phyloP scores from a whole-genome alignment of 2,888 invertebrate species.

The Autographa pulchrina region DNA sequence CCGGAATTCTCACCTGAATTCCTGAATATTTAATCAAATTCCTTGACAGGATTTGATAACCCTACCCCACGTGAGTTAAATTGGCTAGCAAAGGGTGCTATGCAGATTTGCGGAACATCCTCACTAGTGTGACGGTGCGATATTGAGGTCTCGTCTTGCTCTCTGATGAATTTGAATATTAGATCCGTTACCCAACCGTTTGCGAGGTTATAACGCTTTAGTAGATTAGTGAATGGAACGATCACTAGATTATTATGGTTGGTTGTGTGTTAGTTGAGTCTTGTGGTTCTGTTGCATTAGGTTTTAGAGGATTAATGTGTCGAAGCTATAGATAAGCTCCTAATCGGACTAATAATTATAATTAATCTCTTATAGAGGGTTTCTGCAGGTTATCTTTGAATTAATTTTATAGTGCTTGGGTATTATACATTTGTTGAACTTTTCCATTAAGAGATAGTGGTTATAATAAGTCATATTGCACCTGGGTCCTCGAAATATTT shows the following conservation, averaged over 20 bases:
- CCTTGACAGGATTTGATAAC: conserved; percentile 39
- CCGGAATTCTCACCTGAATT: conserved; percentile 18
- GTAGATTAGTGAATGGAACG: conserved; percentile 34
- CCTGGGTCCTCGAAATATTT: too few species aligned
- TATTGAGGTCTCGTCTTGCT: conserved; percentile 46
- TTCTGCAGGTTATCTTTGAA: neutral
- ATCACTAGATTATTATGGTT: conserved; percentile 24
- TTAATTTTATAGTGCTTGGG: neutral
- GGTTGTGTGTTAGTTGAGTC: conserved; percentile 8
- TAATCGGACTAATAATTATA: neutral
- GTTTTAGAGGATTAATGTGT: neutral
- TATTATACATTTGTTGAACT: neutral
- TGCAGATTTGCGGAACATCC: conserved; percentile 52
- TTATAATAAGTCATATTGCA: neutral
- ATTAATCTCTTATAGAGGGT: neutral
- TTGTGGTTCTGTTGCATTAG: neutral
- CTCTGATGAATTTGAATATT: conserved; percentile 58
- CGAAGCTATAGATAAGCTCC: neutral
- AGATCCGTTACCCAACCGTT: conserved; percentile 51
- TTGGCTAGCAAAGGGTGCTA: conserved; percentile 57
- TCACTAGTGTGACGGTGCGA: conserved; percentile 40
- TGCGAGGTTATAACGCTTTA: conserved; percentile 37
- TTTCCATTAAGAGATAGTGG: neutral
- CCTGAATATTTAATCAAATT: conserved; percentile 41
- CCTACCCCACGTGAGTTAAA: conserved; percentile 50